phyloP scores from a whole-genome alignment of 2,113 vertebrate genomes.

The Engraulis encrasicolus region DNA sequence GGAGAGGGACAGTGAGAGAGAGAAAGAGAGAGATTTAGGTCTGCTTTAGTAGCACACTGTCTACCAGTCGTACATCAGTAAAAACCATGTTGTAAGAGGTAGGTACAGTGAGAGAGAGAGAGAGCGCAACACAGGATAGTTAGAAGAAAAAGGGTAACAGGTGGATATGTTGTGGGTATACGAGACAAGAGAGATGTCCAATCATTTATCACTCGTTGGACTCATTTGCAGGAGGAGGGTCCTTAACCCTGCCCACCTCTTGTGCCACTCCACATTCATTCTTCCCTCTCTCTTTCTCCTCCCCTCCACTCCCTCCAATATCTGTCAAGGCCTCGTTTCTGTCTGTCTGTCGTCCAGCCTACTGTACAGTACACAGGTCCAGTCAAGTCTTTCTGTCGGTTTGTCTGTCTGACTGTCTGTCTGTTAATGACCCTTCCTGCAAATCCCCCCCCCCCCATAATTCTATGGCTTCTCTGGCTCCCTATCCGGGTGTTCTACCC shows the following conservation, averaged over 20 bases:
- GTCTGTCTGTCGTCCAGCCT: neutral
- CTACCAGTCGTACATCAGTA: too few relatives aligned
- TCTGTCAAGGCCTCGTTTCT: too few relatives aligned
- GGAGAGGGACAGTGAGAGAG: too few relatives aligned
- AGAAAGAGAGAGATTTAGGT: too few relatives aligned
- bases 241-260: neutral
- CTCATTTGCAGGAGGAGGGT: neutral
- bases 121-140: too few relatives aligned
- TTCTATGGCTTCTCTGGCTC: neutral
- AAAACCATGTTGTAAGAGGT: too few relatives aligned
- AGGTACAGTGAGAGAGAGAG: too few relatives aligned
- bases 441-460: neutral
- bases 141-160: too few relatives aligned
- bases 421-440: neutral
- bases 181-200: neutral
- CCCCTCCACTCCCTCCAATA: neutral
- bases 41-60: too few relatives aligned
- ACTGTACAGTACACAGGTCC: neutral
- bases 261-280: slow-evolving; percentile 31
- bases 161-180: too few relatives aligned
- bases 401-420: neutral
- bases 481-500: neutral
- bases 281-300: slow-evolving; percentile 32
- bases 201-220: neutral
- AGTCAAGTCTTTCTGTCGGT: neutral